phyloP scores from a whole-genome alignment of 30 jellyfish, hydroid and myxozoan genomes.

The Chrysaora quinquecirrha region DNA sequence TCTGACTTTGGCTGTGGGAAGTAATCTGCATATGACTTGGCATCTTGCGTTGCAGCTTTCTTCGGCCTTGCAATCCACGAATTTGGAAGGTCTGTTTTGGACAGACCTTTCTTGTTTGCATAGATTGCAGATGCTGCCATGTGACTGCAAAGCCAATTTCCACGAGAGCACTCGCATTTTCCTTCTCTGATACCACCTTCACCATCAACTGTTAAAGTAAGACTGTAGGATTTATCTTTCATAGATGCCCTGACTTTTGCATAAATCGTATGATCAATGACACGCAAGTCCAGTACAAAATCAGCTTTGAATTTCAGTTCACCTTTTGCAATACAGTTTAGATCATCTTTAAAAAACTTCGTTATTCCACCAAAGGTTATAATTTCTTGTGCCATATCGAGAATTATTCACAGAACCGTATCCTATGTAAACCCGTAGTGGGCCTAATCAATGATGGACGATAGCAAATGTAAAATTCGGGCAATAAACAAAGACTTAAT shows the following conservation, averaged over 20 bases:
- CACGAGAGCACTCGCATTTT: conserved; percentile 15
- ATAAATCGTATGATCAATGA: neutral
- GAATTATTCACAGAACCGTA: too few species aligned
- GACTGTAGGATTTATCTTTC: conserved; percentile 26
- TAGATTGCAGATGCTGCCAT: conserved; percentile 42
- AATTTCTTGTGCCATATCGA: too few species aligned
- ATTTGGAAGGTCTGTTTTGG: conserved; percentile 32
- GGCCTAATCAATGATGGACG: too few species aligned
- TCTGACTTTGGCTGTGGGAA: conserved; percentile 8
- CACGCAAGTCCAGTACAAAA: neutral
- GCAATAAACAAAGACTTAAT: too few species aligned
- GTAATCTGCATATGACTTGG: neutral
- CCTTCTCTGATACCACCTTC: conserved; percentile 13
- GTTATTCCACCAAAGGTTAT: neutral
- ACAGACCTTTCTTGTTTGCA: conserved; percentile 31
- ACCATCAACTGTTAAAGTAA: conserved; percentile 1
- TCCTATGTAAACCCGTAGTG: too few species aligned
- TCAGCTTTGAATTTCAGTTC: conserved; percentile 1
- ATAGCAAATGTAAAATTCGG: too few species aligned
- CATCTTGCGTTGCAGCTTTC: neutral
- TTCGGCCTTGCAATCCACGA: conserved; percentile 35
- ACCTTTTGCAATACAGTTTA: neutral
- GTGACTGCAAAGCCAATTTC: conserved; percentile 31
- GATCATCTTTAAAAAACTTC: conserved; percentile 1
- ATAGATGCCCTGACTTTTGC: conserved; percentile 31